phyloP scores from a whole-genome alignment of 2,797 vertebrate genomes.

The Triplophysa yarkandensis region DNA sequence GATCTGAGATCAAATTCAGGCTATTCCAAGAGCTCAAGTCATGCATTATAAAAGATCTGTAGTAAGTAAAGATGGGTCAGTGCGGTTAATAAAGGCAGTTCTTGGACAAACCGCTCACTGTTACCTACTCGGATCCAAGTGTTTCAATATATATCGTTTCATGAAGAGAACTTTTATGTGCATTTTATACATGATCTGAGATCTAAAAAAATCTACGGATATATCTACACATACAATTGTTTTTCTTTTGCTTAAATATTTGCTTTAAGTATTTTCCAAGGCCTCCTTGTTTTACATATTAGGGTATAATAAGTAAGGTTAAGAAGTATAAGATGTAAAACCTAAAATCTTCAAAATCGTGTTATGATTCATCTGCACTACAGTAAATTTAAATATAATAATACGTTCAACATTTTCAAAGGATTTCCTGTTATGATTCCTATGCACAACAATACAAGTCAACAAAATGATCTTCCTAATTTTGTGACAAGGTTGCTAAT shows the following conservation, averaged over 20 bases:
- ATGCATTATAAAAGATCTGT: not conserved
- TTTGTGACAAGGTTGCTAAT: too few relatives aligned
- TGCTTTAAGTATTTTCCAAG: not conserved
- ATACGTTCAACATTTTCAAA: too few relatives aligned
- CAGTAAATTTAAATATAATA: too few relatives aligned
- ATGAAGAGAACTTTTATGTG: not conserved
- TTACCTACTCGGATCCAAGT: not conserved
- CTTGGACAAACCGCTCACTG: not conserved
- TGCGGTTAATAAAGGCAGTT: not conserved
- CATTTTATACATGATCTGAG: not conserved
- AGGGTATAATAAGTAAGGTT: too few relatives aligned
- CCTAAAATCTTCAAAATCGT: too few relatives aligned
- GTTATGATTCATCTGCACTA: too few relatives aligned
- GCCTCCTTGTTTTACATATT: not conserved
- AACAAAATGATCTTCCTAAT: too few relatives aligned
- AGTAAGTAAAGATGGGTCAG: not conserved
- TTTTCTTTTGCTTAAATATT: not conserved
- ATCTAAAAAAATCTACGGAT: not conserved
- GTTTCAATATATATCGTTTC: too few relatives aligned
- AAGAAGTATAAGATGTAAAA: too few relatives aligned
- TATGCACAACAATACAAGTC: too few relatives aligned
- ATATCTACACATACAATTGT: too few relatives aligned
- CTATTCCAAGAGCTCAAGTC: not conserved
- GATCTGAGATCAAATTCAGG: constrained; percentile 35
- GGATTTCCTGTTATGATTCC: too few relatives aligned